Conservation (phyloP, 2,113 vertebrate genomes). For the Mobula hypostoma region DNA sequence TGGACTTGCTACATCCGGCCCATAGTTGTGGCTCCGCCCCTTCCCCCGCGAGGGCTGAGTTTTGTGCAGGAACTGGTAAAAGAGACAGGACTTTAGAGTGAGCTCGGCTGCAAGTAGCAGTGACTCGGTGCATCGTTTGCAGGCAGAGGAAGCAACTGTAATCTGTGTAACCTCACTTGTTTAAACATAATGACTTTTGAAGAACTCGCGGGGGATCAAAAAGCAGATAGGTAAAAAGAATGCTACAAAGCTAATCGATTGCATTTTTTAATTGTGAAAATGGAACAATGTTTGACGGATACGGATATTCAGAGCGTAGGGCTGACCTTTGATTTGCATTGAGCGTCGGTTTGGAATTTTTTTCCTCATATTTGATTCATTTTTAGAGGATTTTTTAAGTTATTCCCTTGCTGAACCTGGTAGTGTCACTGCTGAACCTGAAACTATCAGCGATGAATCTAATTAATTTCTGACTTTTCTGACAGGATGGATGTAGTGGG, state of each 20-base stretch:
- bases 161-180: conserved; percentile 42
- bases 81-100: not conserved
- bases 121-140: not conserved
- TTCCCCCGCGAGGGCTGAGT: not conserved
- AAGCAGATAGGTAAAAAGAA: conserved; percentile 54
- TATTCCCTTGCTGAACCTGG: not conserved
- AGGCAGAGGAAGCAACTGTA: not conserved
- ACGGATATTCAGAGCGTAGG: not conserved
- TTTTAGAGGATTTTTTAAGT: not conserved
- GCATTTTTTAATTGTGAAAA: not conserved
- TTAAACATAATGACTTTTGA: conserved; percentile 71
- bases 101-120: not conserved
- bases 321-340: not conserved
- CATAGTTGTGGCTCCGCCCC: not conserved
- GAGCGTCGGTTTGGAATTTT: not conserved
- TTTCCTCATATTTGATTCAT: not conserved
- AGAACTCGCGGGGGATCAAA: conserved; percentile 56
- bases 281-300: not conserved
- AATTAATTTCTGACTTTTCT: not conserved
- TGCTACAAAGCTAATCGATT: not conserved
- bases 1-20: not conserved
- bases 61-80: not conserved
- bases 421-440: not conserved
- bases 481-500: conserved; percentile 84
- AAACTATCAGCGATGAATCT: not conserved